Conservation (phyloP, 2,888 invertebrate species). For the Tortricodes alternella region DNA sequence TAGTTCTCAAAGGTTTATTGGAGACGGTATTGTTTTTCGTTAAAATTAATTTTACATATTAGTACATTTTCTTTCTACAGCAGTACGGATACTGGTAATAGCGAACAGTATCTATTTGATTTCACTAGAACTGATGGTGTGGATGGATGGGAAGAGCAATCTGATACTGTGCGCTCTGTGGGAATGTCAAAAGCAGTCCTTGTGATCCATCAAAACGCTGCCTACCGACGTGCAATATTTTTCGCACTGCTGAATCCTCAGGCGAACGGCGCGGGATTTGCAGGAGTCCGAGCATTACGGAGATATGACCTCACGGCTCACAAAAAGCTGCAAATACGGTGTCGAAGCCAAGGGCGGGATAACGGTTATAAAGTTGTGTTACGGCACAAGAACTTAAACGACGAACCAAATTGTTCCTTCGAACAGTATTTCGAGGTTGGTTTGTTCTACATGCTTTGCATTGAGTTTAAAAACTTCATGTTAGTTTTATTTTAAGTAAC, state of each 20-base stretch:
- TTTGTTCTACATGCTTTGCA: too few species aligned
- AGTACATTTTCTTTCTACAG: constrained; percentile 24
- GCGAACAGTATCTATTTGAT: constrained; percentile 78
- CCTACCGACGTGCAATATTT: constrained; percentile 84
- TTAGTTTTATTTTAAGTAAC: constrained; percentile 13
- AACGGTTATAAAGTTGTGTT: constrained; percentile 84
- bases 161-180: constrained; percentile 84
- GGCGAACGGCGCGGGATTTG: constrained; percentile 86
- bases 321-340: constrained; percentile 75
- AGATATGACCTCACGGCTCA: constrained; percentile 76
- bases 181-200: constrained; percentile 86
- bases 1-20: too few species aligned
- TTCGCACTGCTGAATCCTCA: constrained; percentile 86
- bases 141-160: constrained; percentile 84
- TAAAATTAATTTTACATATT: not conserved
- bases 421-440: constrained; percentile 83
- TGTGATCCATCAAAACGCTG: constrained; percentile 81
- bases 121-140: constrained; percentile 79
- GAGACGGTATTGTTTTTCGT: not conserved
- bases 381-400: constrained; percentile 80
- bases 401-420: constrained; percentile 83
- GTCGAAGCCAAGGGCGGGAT: constrained; percentile 83
- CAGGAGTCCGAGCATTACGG: constrained; percentile 80
- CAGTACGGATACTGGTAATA: constrained; percentile 46
- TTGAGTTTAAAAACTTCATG: too few species aligned